Evolutionary conservation across 2,113 vertebrate species (phyloP), one percentile per base, ranked within the genome.

Genomic region (Colius striatus): DNA sequence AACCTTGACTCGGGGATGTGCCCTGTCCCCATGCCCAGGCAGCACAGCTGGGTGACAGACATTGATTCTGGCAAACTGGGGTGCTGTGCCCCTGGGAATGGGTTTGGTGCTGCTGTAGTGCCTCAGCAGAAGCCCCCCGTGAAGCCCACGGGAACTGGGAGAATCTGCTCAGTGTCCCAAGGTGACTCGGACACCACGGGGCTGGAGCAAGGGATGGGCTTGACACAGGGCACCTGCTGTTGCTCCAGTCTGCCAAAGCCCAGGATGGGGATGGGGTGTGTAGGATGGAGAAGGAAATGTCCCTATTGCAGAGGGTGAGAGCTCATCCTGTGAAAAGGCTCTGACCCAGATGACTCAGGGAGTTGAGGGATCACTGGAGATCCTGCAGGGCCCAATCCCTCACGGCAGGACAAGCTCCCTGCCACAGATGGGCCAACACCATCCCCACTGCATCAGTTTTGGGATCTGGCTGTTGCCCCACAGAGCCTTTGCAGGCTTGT

Each of bases 341-440:
- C 38, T 0, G 2, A 89, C 16, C 6, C 43, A 84, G 36, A 62
- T 3, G 11, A 55, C 21, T 4, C n/a, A 53, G 34, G 29, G 16
- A 80, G 19, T 26, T 41, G 76, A 77, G 47, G 8, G 17, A 53
- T 54, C 76, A 50, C 29, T 36, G 12, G 27, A 66, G 11, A 81
- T 41, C 41, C 77, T 41, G 12, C 32, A 54, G 26, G 13, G 29
- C 6, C 30, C 11, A 15, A 81, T 60, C 38, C 11, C 25, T 62
- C 36, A 34, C 2, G 5, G 32, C 50, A 70, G 36, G 20, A 51
- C 32, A 60, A 0, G 0, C 8, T 16, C 38, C n/a, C 43, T 66
- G 60, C 27, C 38, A 51, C 17, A 54, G 43, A 29, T 36, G 14
- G 12, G 20, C 55, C 36, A 90, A 8, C 48, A 88, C 29, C 16